Evolutionary conservation across 2,888 invertebrate genomes (phyloP), one percentile per base, ranked within the genome.

Genomic region (Colletes collaris): DNA sequence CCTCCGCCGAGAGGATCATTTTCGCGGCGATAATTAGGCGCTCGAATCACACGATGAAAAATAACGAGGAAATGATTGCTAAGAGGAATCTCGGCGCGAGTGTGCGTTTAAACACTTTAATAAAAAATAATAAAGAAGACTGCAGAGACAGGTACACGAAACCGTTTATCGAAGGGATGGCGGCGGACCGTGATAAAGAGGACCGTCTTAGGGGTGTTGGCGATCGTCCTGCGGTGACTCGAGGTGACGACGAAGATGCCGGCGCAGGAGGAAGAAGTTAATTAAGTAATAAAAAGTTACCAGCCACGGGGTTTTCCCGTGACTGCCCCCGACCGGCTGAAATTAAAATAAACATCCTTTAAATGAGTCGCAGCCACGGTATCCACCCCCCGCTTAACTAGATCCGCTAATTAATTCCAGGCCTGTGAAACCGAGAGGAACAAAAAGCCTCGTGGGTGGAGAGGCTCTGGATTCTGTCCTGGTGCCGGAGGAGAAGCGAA

Each of bases 51-150:
- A 79, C 72, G 76, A 81, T 87, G 90, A 90, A 90, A 91, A 92
- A 91, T 92, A 92, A 92, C 91, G 92, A 92, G 92, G 89, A 91
- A 91, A 91, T 92, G 91, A 92, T 92, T 91, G 90, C 90, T 46
- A 68, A 64, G 56, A 27, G 50, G 71, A 69, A 68, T 72, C 59
- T 64, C 60, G 60, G 5, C 66, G 66, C 27, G 60, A 19, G 19
- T 53, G 50, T 49, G 56, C 50, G 63, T 68, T 68, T 64, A 52
- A 68, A 58, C n/a, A 10, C 8, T 8, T 13, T 44, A 13, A 7
- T 6, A n/a, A 50, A n/a, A 50, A 8, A 11, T 10, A 8, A 35
- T 19, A n/a, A 3, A 60, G 40, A 16, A 1, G 10, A 46, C 2
- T 8, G 44, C 1, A 1, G 16, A 40, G 11, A 13, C 13, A 50